Percentiles rank a stretch among this genome's conserved stretches.
These are phyloP conservation scores for Caenorhabditis uteleia DNA, from an alignment of 2,888 invertebrate species.

Conservation along the genomic window DNA sequence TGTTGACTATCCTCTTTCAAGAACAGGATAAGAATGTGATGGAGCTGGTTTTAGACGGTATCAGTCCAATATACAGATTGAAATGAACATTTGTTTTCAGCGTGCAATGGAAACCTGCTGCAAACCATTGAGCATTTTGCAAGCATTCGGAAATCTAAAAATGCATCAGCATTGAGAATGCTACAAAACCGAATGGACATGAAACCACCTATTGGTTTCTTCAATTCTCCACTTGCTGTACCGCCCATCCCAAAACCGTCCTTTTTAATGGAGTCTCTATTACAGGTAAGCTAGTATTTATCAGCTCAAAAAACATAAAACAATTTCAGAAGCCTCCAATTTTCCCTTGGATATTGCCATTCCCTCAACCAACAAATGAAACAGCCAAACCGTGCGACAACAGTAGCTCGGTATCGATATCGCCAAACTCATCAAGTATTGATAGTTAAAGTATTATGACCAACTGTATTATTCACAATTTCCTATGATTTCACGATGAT, in stretches of 20 bases:
- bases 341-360: conserved; percentile 26
- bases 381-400: conserved; percentile 14
- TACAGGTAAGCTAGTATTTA: conserved; percentile 29
- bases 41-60: conserved; percentile 83
- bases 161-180: background rate
- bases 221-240: background rate
- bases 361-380: conserved; percentile 12
- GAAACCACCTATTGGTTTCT: background rate
- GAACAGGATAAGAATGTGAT: conserved; percentile 78
- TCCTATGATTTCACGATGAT: too few relatives aligned
- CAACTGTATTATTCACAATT: too few relatives aligned
- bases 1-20: conserved; percentile 86
- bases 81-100: conserved; percentile 12
- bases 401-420: conserved; percentile 15
- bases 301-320: conserved; percentile 8
- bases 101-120: conserved; percentile 88
- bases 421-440: conserved; percentile 33
- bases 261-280: conserved; percentile 41
- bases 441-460: too few relatives aligned
- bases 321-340: conserved; percentile 10
- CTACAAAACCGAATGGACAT: conserved; percentile 1
- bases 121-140: conserved; percentile 86
- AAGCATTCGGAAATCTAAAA: conserved; percentile 32
- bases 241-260: conserved; percentile 9
- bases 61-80: too few relatives aligned